A percentile compares a stretch with the other conserved stretches of the same genome.
Conservation (phyloP, 2,797 vertebrate genomes). For the Peromyscus melanophrys region DNA sequence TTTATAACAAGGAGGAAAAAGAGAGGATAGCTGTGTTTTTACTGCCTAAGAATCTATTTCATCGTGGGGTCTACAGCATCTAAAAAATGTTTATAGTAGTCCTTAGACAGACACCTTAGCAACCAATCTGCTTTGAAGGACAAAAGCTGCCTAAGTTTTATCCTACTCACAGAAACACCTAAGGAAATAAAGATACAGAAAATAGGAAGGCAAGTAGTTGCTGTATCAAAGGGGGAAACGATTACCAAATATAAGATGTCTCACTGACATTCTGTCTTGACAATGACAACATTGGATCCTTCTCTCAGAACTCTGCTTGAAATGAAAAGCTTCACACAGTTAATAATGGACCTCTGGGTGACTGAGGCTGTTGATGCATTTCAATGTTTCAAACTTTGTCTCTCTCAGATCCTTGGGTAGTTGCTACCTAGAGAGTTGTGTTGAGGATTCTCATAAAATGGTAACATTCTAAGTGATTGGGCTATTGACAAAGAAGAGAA, state of each 20-base stretch:
- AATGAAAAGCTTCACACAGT: background rate
- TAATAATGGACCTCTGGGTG: background rate
- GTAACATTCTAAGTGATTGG: background rate
- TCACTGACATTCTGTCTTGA: slow-evolving; percentile 4
- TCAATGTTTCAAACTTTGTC: background rate
- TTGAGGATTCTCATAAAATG: background rate
- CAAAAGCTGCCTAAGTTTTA: background rate
- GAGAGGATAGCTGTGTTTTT: background rate
- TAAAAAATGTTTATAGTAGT: background rate
- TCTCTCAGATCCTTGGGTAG: slow-evolving; percentile 1
- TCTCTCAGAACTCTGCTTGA: background rate
- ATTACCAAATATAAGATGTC: slow-evolving; percentile 15
- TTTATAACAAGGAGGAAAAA: background rate
- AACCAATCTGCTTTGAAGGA: slow-evolving; percentile 38
- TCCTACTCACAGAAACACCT: background rate
- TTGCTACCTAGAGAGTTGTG: background rate
- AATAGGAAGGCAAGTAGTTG: background rate
- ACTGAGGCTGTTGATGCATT: background rate
- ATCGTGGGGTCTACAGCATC: background rate
- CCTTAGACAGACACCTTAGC: slow-evolving; percentile 24
- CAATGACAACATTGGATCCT: background rate
- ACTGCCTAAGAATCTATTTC: background rate
- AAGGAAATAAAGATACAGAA: background rate
- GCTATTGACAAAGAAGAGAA: background rate
- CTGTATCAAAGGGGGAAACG: background rate